Percentiles rank a stretch among this genome's conserved stretches.
Conservation (phyloP, 2,888 invertebrate genomes). For the Gnatocerus cornutus region DNA sequence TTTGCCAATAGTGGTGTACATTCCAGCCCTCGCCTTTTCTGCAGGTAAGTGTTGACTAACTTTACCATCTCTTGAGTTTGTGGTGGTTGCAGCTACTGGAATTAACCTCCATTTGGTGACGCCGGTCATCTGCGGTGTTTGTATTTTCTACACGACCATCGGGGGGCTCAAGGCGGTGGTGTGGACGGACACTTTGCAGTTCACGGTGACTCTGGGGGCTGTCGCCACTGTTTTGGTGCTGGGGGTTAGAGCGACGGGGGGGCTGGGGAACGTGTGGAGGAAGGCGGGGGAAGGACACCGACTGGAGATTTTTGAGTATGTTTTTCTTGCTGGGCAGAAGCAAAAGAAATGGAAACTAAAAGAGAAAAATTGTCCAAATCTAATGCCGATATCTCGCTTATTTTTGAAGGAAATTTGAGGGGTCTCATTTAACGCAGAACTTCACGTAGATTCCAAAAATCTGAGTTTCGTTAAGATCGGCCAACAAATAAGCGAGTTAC, state of each 20-base stretch:
- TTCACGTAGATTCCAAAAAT: no score
- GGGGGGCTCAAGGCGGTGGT: conserved; percentile 80
- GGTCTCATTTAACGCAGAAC: no score
- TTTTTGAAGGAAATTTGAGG: no score
- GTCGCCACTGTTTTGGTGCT: conserved; percentile 72
- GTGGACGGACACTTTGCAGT: conserved; percentile 75
- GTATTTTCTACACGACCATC: conserved; percentile 83
- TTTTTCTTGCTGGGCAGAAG: no score
- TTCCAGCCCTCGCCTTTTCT: conserved; percentile 78
- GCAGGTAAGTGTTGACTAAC: conserved; percentile 74
- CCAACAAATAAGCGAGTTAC: no score
- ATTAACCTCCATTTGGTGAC: conserved; percentile 78
- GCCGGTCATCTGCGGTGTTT: conserved; percentile 78
- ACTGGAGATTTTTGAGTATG: conserved; percentile 74
- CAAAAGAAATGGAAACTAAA: no score
- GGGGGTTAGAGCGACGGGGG: conserved; percentile 51
- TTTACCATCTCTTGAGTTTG: no score
- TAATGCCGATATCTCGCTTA: no score
- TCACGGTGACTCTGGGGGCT: conserved; percentile 72
- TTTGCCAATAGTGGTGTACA: conserved; percentile 78
- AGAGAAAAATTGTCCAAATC: no score
- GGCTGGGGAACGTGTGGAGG: conserved; percentile 74
- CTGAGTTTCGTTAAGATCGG: no score
- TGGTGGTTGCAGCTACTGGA: conserved; percentile 77
- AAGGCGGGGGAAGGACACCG: conserved; percentile 74